These are phyloP conservation scores for Tolmerus cingulatus DNA, from an alignment of 2,888 invertebrate genomes.

Conservation along the genomic window DNA sequence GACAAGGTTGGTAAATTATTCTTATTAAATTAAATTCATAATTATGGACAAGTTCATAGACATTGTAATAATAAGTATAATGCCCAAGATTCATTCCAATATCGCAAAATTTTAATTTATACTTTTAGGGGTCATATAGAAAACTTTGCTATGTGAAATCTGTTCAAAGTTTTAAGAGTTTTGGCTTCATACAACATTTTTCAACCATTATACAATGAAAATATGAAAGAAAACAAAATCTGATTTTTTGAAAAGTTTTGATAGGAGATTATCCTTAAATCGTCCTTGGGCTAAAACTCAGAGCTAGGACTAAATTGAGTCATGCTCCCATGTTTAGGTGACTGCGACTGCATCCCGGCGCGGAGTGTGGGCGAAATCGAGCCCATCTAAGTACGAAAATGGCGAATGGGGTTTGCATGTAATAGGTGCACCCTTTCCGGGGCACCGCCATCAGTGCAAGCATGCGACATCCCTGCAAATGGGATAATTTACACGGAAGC, in stretches of 20 bases:
- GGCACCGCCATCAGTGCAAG: slow-evolving; percentile 9
- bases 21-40: too few species aligned
- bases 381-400: slow-evolving; percentile 8
- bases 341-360: not conserved
- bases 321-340: not conserved
- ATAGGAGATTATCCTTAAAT: not conserved
- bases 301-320: not conserved
- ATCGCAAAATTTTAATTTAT: too few species aligned
- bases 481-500: slow-evolving; percentile 31
- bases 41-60: too few species aligned
- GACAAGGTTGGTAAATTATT: too few species aligned
- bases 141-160: too few species aligned
- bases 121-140: too few species aligned
- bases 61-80: too few species aligned
- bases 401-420: slow-evolving; percentile 4
- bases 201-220: too few species aligned
- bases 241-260: not conserved
- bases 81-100: too few species aligned
- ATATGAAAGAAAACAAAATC: too few species aligned
- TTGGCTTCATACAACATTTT: too few species aligned
- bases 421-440: not conserved
- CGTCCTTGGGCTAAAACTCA: not conserved
- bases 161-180: too few species aligned
- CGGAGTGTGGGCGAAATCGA: not conserved
- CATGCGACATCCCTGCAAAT: slow-evolving; percentile 36